Evolutionary conservation across 2,888 invertebrate genomes (phyloP).

Genomic region (Hypomecis punctinalis): DNA sequence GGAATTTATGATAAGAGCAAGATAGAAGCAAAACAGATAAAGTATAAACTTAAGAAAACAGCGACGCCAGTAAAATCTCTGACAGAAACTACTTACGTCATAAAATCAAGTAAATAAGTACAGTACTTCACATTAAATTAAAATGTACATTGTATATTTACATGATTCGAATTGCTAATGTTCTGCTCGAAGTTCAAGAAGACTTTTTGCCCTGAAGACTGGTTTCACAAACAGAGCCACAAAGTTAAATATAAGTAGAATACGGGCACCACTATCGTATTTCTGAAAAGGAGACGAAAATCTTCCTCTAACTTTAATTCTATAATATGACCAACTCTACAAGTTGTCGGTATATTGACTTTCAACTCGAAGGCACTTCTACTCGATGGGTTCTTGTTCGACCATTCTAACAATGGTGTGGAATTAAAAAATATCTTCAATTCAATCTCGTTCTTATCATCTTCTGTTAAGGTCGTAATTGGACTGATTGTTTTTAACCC

Average conservation of each 20-base stretch:
- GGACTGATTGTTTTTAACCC: constrained; percentile 16
- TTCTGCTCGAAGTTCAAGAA: constrained; percentile 6
- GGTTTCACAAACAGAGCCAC: constrained; percentile 9
- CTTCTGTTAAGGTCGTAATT: constrained; percentile 19
- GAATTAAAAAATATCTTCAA: constrained; percentile 20
- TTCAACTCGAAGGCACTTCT: constrained; percentile 24
- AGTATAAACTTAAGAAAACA: too few relatives aligned
- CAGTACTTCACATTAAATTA: constrained; percentile 5
- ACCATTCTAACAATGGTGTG: constrained; percentile 22
- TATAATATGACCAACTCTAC: neutral
- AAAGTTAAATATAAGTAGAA: neutral
- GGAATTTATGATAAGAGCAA: too few relatives aligned
- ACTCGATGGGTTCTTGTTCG: constrained; percentile 17
- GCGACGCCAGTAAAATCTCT: too few relatives aligned
- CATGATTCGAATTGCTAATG: constrained; percentile 11
- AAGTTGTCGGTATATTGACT: constrained; percentile 15
- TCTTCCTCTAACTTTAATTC: constrained; percentile 1
- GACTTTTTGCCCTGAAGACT: constrained; percentile 17
- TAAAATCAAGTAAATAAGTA: neutral
- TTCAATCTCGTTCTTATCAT: constrained; percentile 20
- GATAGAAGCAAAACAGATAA: too few relatives aligned
- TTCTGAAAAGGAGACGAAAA: neutral
- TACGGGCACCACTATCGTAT: neutral
- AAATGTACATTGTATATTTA: neutral
- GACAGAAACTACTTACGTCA: too few relatives aligned